These are phyloP conservation scores for Streptopelia turtur DNA, from an alignment of 2,797 vertebrate genomes.

Conservation along the genomic window DNA sequence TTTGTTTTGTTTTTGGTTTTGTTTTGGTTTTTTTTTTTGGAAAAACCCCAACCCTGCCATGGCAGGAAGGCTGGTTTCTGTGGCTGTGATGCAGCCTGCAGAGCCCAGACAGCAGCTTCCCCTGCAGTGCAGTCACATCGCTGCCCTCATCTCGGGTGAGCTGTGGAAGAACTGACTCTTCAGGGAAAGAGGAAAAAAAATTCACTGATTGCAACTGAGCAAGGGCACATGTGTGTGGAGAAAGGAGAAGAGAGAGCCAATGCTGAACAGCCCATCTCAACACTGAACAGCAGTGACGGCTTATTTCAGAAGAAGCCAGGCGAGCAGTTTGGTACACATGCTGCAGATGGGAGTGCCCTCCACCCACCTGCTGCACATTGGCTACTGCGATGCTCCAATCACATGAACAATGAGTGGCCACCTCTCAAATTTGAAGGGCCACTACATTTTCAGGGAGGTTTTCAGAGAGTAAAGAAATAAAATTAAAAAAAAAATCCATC, in stretches of 20 bases:
- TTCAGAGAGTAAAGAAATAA: neutral
- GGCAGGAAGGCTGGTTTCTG: slow-evolving; percentile 11
- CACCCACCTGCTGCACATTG: rapidly evolving
- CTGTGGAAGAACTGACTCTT: neutral
- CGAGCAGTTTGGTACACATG: rapidly evolving
- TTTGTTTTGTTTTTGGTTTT: neutral
- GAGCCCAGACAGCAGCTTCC: neutral
- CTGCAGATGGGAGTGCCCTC: too few species aligned
- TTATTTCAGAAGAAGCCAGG: neutral
- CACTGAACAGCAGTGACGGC: neutral
- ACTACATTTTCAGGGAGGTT: neutral
- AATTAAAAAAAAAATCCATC: neutral
- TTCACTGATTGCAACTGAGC: neutral
- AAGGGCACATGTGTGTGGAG: rapidly evolving
- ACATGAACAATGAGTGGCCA: neutral
- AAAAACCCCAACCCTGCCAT: neutral
- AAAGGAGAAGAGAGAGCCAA: neutral
- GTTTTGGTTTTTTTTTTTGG: neutral
- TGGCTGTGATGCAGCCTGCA: neutral
- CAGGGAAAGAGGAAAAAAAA: neutral
- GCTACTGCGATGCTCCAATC: neutral
- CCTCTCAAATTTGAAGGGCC: neutral
- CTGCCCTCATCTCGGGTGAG: neutral
- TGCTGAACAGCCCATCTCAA: neutral
- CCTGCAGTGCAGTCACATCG: rapidly evolving